phyloP scores from a whole-genome alignment of 2,888 invertebrate genomes.

The Yponomeuta malinellus region DNA sequence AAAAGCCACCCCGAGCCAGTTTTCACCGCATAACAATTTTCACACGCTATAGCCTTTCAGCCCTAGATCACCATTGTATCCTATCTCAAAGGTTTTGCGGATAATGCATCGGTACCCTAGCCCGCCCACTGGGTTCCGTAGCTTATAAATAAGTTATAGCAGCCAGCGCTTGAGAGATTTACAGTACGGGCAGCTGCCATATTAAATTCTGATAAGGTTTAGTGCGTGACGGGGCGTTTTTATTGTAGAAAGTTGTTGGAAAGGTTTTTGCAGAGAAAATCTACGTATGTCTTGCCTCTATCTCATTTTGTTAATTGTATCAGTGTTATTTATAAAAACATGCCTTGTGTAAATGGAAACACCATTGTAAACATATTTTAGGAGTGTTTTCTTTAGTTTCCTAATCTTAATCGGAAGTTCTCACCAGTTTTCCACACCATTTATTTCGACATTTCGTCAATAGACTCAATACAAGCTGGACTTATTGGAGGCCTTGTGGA shows the following conservation, averaged over 20 bases:
- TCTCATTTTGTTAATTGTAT: too few species aligned
- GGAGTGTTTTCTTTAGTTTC: too few species aligned
- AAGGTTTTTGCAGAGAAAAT: background rate
- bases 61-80: constrained; percentile 24
- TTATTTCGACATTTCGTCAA: too few species aligned
- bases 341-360: too few species aligned
- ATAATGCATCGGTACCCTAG: constrained; percentile 32
- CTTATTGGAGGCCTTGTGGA: too few species aligned
- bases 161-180: constrained; percentile 36
- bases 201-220: constrained; percentile 64
- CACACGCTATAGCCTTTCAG: background rate
- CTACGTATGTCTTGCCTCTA: too few species aligned
- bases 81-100: constrained; percentile 39
- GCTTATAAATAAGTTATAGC: constrained; percentile 55
- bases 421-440: too few species aligned
- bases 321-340: too few species aligned
- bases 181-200: constrained; percentile 47
- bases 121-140: constrained; percentile 43
- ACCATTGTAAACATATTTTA: too few species aligned
- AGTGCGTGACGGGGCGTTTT: constrained; percentile 24
- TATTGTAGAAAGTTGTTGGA: background rate
- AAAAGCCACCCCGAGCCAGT: background rate
- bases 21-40: background rate
- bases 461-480: too few species aligned
- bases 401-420: too few species aligned